These are phyloP conservation scores for Epizoanthus illoricatus DNA, from an alignment of 92 coral and sea anemone species.

Conservation along the genomic window DNA sequence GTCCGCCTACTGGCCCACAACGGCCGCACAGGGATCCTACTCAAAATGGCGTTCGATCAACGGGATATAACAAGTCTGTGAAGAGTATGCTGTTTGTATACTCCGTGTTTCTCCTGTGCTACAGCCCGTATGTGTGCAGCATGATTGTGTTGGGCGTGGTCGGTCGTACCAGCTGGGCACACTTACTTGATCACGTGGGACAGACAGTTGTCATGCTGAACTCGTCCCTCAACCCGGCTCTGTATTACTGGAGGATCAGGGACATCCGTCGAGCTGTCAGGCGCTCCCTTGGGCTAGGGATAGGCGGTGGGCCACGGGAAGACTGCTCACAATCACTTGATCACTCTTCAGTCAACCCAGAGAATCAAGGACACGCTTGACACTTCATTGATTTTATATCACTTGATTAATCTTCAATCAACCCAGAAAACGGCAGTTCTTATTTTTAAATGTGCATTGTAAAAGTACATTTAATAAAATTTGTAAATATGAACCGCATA, in stretches of 20 bases:
- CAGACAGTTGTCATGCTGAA: slow-evolving; percentile 37
- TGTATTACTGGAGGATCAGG: slow-evolving; percentile 33
- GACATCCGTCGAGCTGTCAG: slow-evolving; percentile 39
- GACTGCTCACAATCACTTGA: slow-evolving; percentile 4
- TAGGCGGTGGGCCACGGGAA: not conserved
- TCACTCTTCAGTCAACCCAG: not conserved
- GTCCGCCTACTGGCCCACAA: slow-evolving; percentile 17
- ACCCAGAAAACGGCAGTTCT: no score
- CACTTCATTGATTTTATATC: not conserved
- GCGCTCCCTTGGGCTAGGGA: not conserved
- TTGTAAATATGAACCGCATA: no score
- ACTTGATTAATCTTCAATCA: no score
- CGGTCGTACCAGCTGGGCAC: slow-evolving; percentile 21
- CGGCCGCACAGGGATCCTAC: not conserved
- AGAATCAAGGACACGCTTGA: not conserved
- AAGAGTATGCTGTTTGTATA: slow-evolving; percentile 31
- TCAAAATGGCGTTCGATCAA: not conserved
- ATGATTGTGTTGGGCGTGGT: slow-evolving; percentile 14
- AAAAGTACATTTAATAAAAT: no score
- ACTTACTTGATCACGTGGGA: slow-evolving; percentile 21
- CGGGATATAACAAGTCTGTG: slow-evolving; percentile 26
- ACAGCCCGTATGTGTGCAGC: slow-evolving; percentile 25
- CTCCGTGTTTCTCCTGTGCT: slow-evolving; percentile 24
- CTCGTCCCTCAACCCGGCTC: slow-evolving; percentile 32
- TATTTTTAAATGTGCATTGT: no score